phyloP scores from a whole-genome alignment of 2,888 invertebrate genomes.

The Synergus umbraculus region DNA sequence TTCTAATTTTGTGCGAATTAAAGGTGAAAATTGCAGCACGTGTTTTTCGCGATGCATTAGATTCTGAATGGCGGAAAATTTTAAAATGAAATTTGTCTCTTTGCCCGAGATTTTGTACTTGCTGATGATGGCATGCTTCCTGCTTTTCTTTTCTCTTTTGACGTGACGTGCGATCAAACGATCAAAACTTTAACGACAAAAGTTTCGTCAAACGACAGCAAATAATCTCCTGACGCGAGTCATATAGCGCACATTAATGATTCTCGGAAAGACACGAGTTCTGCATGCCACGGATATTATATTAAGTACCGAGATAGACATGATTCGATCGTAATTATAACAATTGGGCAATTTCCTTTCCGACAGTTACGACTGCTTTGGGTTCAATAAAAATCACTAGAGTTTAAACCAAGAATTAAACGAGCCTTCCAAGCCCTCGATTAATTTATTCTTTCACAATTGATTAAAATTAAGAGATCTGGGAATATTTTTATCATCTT shows the following conservation, averaged over 20 bases:
- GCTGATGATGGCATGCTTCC: neutral
- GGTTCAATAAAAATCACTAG: conserved; percentile 41
- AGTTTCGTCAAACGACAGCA: conserved; percentile 28
- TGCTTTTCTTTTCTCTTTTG: neutral
- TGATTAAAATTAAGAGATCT: neutral
- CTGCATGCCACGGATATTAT: conserved; percentile 34
- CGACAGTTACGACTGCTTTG: neutral
- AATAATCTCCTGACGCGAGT: conserved; percentile 27
- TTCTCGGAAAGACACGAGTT: conserved; percentile 35
- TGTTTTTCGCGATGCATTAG: neutral
- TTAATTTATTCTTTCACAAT: conserved; percentile 18
- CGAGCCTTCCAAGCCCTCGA: neutral
- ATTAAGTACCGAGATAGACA: conserved; percentile 34
- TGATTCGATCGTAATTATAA: conserved; percentile 41
- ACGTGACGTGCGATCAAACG: conserved; percentile 1
- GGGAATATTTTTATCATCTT: conserved; percentile 1
- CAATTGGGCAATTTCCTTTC: conserved; percentile 40
- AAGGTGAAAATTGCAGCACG: neutral
- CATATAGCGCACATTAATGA: conserved; percentile 40
- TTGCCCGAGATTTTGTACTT: neutral
- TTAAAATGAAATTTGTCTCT: neutral
- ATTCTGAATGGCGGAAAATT: neutral
- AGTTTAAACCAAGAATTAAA: conserved; percentile 19
- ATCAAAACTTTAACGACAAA: conserved; percentile 1
- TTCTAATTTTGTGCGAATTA: neutral